Percentiles rank a stretch among this genome's conserved stretches.
Conservation (phyloP, 2,113 vertebrate genomes). For the Pelmatolapia mariae region DNA sequence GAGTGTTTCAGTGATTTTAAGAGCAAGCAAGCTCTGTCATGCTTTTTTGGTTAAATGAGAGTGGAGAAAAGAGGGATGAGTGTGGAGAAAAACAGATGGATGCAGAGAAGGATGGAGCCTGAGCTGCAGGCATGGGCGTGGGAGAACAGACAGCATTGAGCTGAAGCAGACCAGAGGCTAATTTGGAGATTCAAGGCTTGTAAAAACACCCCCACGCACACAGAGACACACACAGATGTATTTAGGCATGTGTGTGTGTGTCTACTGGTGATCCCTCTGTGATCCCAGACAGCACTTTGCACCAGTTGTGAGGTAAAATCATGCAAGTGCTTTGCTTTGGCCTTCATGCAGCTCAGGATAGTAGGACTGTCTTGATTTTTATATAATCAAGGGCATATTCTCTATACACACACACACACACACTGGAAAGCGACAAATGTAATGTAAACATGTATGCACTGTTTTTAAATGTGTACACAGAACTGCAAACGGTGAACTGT, state of each 20-base stretch:
- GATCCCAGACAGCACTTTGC: neutral
- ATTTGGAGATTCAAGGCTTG: conserved; percentile 61
- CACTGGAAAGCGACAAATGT: neutral
- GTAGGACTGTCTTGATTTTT: conserved; percentile 2
- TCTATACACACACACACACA: neutral
- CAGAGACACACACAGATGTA: neutral
- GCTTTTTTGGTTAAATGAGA: neutral
- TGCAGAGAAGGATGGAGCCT: neutral
- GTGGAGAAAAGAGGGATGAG: neutral
- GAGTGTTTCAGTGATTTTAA: neutral
- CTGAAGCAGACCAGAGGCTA: conserved; percentile 69
- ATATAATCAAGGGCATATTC: neutral
- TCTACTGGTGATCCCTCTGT: neutral
- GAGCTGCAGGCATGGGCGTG: conserved; percentile 41
- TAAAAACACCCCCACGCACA: conserved; percentile 46
- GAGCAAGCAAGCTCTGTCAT: neutral
- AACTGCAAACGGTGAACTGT: fast-evolving
- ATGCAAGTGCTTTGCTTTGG: neutral
- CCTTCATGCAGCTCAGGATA: neutral
- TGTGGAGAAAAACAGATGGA: neutral
- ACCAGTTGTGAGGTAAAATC: neutral
- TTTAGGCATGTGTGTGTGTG: neutral
- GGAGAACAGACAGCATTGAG: conserved; percentile 62
- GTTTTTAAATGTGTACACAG: neutral
- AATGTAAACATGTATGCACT: neutral